These are phyloP conservation scores for Albula goreensis DNA, from an alignment of 2,113 vertebrate genomes.

Conservation along the genomic window DNA sequence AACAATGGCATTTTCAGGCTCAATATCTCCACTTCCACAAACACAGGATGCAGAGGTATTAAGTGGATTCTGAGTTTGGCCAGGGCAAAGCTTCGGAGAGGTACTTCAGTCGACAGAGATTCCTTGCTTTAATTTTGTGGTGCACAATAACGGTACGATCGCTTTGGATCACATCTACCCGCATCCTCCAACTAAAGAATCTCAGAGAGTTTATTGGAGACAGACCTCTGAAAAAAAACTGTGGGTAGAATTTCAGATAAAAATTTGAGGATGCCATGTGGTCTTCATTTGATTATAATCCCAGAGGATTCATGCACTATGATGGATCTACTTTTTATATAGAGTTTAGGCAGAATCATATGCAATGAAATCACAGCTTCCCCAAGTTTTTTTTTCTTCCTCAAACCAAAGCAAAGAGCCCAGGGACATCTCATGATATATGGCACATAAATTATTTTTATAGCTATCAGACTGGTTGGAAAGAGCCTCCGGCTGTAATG, in stretches of 20 bases:
- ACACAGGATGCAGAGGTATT: conserved; percentile 42
- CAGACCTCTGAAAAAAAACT: conserved; percentile 48
- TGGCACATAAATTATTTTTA: conserved; percentile 48
- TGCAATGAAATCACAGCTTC: conserved; percentile 43
- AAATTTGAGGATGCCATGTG: conserved; percentile 60
- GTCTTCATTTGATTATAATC: conserved; percentile 63
- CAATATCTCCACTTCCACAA: conserved; percentile 34
- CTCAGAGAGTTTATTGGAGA: conserved; percentile 37
- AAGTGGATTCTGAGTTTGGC: conserved; percentile 27
- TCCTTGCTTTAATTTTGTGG: conserved; percentile 42
- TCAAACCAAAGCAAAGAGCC: neutral
- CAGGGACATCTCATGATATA: conserved; percentile 32
- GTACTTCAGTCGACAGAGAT: conserved; percentile 19
- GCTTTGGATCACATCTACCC: conserved; percentile 25
- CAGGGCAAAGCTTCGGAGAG: neutral
- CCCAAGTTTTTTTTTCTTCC: conserved; percentile 20
- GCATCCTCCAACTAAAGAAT: conserved; percentile 30
- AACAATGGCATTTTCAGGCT: conserved; percentile 7
- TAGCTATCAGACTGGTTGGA: conserved; percentile 39
- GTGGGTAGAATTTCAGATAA: conserved; percentile 30
- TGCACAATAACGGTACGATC: conserved; percentile 30
- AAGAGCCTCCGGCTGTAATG: conserved; percentile 44
- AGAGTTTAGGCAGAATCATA: neutral
- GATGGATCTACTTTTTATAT: conserved; percentile 21
- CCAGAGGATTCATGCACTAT: conserved; percentile 17